These are phyloP conservation scores for Eidolon helvum DNA, from an alignment of 2,113 vertebrate species.

Conservation along the genomic window DNA sequence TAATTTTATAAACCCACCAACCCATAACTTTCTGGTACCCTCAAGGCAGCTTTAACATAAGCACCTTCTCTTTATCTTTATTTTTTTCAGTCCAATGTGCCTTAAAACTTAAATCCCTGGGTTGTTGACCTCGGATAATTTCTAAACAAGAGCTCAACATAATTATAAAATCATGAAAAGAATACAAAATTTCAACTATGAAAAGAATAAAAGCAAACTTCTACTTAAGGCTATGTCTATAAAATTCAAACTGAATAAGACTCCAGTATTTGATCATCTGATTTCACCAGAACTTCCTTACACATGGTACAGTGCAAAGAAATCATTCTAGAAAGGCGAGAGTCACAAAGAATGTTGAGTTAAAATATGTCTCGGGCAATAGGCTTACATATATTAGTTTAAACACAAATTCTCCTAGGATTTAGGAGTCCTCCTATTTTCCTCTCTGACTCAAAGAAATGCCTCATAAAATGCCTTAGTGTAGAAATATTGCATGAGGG, in stretches of 20 bases:
- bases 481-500: not conserved
- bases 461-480: not conserved
- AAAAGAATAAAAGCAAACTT: slow-evolving; percentile 33
- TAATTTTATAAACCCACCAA: slow-evolving; percentile 88
- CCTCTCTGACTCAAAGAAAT: not conserved
- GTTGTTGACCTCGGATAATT: slow-evolving; percentile 50
- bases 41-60: slow-evolving; percentile 83
- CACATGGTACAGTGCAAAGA: not conserved
- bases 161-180: slow-evolving; percentile 22
- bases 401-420: slow-evolving; percentile 16
- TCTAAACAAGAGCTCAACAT: slow-evolving; percentile 15
- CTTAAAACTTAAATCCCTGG: slow-evolving; percentile 32
- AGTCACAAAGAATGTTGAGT: not conserved
- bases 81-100: slow-evolving; percentile 42
- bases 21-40: slow-evolving; percentile 83
- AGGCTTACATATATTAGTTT: slow-evolving; percentile 16
- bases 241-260: not conserved
- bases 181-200: slow-evolving; percentile 10
- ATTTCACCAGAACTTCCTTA: not conserved
- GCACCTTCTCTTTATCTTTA: slow-evolving; percentile 83
- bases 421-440: not conserved
- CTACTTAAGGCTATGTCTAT: not conserved
- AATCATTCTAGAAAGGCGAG: not conserved
- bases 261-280: not conserved
- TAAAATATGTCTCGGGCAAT: not conserved